A percentile compares a stretch with the other conserved stretches of the same genome.
These are phyloP conservation scores for Heterodera carotae DNA, from an alignment of 1,140 invertebrate genomes.

Conservation along the genomic window DNA sequence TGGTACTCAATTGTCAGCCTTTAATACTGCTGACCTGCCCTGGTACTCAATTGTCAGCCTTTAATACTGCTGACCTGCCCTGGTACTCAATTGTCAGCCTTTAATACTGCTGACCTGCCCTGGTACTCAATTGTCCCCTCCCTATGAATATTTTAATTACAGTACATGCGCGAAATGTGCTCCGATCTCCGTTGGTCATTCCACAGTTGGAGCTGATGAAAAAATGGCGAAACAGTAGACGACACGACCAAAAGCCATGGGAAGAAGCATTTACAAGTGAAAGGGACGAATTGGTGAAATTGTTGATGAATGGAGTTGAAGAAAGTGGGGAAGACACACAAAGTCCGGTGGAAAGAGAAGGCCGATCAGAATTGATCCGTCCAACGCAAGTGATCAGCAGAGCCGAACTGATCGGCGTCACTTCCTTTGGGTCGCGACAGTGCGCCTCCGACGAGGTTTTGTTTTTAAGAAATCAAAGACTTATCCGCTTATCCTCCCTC, in stretches of 20 bases:
- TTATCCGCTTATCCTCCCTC: neutral
- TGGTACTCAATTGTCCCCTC: no score
- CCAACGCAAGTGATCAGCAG: neutral
- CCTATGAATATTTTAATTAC: constrained; percentile 11
- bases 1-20: no score
- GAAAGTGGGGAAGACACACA: neutral
- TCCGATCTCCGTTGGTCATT: constrained; percentile 18
- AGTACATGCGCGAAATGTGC: constrained; percentile 6
- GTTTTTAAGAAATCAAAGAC: neutral
- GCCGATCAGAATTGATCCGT: neutral
- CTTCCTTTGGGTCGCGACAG: constrained; percentile 49
- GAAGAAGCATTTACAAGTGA: neutral
- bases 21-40: no score
- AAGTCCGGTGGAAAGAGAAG: neutral
- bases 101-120: no score
- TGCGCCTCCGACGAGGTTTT: constrained; percentile 48
- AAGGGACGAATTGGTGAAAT: neutral
- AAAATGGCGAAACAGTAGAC: constrained; percentile 11
- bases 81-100: no score
- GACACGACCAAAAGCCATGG: neutral
- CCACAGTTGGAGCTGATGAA: constrained; percentile 20
- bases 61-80: no score
- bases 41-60: no score
- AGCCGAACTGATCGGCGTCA: constrained; percentile 42
- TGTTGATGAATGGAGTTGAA: neutral